These are phyloP conservation scores for Clepsis dumicolana DNA, from an alignment of 2,888 invertebrate genomes.

Conservation along the genomic window DNA sequence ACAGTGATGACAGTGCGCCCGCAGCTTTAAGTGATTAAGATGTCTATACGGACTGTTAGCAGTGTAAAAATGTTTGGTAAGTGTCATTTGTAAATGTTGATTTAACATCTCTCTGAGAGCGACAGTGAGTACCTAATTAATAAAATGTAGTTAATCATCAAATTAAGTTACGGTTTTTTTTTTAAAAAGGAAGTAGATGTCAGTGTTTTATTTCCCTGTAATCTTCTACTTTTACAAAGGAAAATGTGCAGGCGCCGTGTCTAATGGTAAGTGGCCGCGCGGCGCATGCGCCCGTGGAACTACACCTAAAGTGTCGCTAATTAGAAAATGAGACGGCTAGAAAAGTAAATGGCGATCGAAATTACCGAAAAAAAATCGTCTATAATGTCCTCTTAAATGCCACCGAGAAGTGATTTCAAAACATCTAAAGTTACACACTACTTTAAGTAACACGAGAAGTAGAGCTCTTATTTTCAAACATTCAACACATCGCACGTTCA, in stretches of 20 bases:
- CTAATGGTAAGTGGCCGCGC: constrained; percentile 26
- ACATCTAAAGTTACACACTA: background rate
- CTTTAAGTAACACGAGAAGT: background rate
- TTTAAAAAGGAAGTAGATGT: constrained; percentile 8
- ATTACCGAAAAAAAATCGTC: constrained; percentile 5
- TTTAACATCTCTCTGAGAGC: background rate
- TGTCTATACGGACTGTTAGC: constrained; percentile 65
- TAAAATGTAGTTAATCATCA: background rate
- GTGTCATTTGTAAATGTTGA: constrained; percentile 45
- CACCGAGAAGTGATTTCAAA: background rate
- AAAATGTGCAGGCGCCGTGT: constrained; percentile 41
- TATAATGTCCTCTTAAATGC: constrained; percentile 1
- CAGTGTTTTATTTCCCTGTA: constrained; percentile 26
- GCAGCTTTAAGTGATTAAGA: constrained; percentile 58
- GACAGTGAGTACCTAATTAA: background rate
- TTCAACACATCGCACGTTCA: background rate
- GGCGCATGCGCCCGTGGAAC: constrained; percentile 10
- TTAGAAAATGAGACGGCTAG: constrained; percentile 29
- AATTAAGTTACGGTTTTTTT: background rate
- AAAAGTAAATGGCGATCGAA: constrained; percentile 24
- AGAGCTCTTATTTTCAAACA: background rate
- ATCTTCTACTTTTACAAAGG: constrained; percentile 35
- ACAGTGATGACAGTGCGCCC: constrained; percentile 75
- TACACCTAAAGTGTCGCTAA: constrained; percentile 39
- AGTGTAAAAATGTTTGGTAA: constrained; percentile 77